phyloP scores from a whole-genome alignment of 2,113 vertebrate species.

The Pachyramphus minor region DNA sequence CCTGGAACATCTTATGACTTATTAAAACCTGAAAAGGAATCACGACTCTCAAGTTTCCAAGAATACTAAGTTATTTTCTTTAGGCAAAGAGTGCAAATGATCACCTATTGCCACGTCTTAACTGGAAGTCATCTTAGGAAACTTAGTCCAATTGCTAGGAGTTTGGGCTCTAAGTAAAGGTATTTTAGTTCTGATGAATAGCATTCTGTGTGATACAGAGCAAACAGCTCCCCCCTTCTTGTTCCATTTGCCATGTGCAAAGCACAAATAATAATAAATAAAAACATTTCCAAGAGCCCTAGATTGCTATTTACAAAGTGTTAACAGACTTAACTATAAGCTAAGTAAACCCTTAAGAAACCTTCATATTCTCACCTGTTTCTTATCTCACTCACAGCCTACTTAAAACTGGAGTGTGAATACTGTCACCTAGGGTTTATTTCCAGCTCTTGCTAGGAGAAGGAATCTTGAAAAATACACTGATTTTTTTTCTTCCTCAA shows the following conservation, averaged over 20 bases:
- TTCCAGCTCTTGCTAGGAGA: neutral
- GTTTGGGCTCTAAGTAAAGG: neutral
- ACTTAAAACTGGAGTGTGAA: neutral
- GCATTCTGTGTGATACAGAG: neutral
- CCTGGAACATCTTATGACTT: neutral
- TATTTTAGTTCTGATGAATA: neutral
- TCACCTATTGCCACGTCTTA: neutral
- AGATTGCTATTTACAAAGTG: neutral
- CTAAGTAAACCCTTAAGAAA: neutral
- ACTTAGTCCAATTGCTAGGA: neutral
- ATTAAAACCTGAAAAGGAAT: neutral
- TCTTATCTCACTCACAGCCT: neutral
- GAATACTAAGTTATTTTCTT: neutral
- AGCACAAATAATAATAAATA: neutral
- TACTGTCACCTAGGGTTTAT: neutral
- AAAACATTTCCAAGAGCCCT: neutral
- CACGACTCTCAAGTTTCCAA: neutral
- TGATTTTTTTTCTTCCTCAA: neutral
- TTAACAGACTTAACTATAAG: neutral
- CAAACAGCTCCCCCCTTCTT: neutral
- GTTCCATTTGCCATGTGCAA: neutral
- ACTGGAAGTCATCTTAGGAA: neutral
- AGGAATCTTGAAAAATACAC: neutral
- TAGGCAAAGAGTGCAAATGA: neutral
- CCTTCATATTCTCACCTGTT: neutral